These are phyloP conservation scores for Thecocarcelia acutangulata DNA, from an alignment of 2,888 invertebrate genomes.

Conservation along the genomic window DNA sequence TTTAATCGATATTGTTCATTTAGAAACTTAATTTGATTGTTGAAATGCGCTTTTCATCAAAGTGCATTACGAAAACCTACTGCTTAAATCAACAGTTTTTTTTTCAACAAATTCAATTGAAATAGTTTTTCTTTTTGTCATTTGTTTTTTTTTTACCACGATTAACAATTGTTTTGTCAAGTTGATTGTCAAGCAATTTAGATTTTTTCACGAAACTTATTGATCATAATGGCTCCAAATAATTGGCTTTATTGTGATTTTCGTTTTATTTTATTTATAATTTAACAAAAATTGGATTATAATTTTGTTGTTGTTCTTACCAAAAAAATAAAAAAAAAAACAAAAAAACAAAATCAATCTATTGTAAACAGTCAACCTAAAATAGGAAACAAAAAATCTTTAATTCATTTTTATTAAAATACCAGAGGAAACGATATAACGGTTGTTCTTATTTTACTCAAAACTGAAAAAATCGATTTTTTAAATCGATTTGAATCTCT, in stretches of 20 bases:
- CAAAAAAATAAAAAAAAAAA: conserved; percentile 58
- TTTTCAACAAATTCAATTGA: conserved; percentile 10
- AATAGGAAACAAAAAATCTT: conserved; percentile 64
- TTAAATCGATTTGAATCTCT: background rate
- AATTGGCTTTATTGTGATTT: conserved; percentile 79
- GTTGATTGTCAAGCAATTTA: conserved; percentile 81
- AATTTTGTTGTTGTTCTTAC: conserved; percentile 70
- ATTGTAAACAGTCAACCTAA: conserved; percentile 73
- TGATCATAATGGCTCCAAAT: conserved; percentile 82
- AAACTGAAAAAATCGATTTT: conserved; percentile 10
- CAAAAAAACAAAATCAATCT: conserved; percentile 73
- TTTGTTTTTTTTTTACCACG: conserved; percentile 39
- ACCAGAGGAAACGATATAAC: conserved; percentile 60
- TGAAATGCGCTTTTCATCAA: conserved; percentile 24
- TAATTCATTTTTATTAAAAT: conserved; percentile 36
- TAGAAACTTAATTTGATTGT: conserved; percentile 12
- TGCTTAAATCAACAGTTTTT: conserved; percentile 20
- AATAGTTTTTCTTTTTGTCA: conserved; percentile 8
- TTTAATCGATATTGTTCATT: conserved; percentile 44
- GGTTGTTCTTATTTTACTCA: background rate
- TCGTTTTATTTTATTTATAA: conserved; percentile 50
- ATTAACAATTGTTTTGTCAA: conserved; percentile 80
- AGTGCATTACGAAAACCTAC: conserved; percentile 5
- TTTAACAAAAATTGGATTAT: conserved; percentile 69
- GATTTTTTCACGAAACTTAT: conserved; percentile 82